These are phyloP conservation scores for Sebastes variabilis DNA, from an alignment of 2,797 vertebrate genomes.

Conservation along the genomic window DNA sequence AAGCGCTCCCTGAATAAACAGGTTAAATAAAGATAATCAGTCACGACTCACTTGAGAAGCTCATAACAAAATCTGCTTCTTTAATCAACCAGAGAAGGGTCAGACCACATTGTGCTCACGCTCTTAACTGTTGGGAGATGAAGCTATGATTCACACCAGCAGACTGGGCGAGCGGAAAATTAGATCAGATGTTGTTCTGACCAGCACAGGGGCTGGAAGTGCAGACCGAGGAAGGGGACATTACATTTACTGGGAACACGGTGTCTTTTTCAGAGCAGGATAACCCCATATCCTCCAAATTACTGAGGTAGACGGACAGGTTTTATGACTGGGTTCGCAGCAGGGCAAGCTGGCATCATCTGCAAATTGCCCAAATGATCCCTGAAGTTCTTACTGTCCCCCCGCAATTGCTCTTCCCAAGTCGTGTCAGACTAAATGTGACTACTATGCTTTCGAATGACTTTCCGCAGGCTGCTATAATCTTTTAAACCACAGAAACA, in stretches of 20 bases:
- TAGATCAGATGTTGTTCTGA: constrained; percentile 25
- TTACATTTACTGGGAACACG: constrained; percentile 33
- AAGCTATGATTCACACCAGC: constrained; percentile 21
- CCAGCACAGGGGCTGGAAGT: constrained; percentile 9
- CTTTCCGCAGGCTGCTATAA: neutral
- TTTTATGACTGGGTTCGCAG: neutral
- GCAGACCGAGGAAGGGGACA: constrained; percentile 1
- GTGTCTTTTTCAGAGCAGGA: constrained; percentile 24
- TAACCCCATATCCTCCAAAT: neutral
- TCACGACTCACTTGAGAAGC: neutral
- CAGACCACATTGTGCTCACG: constrained; percentile 15
- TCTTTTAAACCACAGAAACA: neutral
- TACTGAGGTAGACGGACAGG: neutral
- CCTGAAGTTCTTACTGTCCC: neutral
- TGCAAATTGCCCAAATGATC: constrained; percentile 9
- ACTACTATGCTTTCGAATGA: neutral
- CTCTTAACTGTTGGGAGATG: constrained; percentile 19
- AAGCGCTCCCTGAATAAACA: neutral
- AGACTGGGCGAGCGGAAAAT: constrained; percentile 9
- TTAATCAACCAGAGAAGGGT: neutral
- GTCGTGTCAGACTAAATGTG: neutral
- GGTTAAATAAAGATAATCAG: neutral
- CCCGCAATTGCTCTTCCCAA: neutral
- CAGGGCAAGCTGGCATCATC: neutral
- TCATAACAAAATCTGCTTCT: neutral